Percentiles rank a stretch among this genome's conserved stretches.
These are phyloP conservation scores for Gallinago media DNA, from an alignment of 2,113 vertebrate genomes.

Conservation along the genomic window DNA sequence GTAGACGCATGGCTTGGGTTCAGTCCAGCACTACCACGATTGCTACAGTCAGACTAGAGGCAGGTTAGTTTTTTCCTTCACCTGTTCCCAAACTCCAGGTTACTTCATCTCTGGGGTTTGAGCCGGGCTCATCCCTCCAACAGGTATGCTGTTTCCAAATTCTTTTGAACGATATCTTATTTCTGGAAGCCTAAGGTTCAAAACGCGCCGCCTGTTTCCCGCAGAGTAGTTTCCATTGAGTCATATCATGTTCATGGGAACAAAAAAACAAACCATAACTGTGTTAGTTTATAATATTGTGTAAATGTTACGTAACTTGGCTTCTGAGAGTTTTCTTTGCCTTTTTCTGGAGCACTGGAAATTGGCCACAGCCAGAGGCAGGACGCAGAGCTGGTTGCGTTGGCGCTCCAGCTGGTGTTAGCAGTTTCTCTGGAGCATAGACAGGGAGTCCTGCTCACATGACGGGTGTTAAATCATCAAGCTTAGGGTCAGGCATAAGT, in stretches of 20 bases:
- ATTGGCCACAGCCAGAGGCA: neutral
- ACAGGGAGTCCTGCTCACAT: neutral
- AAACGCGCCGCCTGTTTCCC: neutral
- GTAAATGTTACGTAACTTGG: conserved; percentile 60
- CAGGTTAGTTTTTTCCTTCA: neutral
- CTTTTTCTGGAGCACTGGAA: conserved; percentile 37
- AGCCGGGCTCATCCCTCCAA: neutral
- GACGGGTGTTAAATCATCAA: neutral
- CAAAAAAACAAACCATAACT: conserved; percentile 42
- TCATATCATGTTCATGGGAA: conserved; percentile 64
- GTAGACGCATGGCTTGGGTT: neutral
- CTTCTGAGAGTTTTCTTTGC: conserved; percentile 59
- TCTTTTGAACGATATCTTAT: neutral
- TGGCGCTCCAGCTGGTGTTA: neutral
- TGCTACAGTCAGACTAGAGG: neutral
- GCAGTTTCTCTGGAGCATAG: conserved; percentile 31
- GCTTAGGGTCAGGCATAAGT: neutral
- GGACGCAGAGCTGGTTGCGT: neutral
- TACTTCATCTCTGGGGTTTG: neutral
- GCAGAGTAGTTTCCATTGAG: conserved; percentile 47
- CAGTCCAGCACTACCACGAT: neutral
- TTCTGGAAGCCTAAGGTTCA: conserved; percentile 22
- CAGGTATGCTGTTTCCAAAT: neutral
- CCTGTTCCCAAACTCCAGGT: neutral
- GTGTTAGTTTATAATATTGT: conserved; percentile 46